Evolutionary conservation across 2,888 invertebrate genomes (phyloP).

Genomic region (Acleris sparsana): DNA sequence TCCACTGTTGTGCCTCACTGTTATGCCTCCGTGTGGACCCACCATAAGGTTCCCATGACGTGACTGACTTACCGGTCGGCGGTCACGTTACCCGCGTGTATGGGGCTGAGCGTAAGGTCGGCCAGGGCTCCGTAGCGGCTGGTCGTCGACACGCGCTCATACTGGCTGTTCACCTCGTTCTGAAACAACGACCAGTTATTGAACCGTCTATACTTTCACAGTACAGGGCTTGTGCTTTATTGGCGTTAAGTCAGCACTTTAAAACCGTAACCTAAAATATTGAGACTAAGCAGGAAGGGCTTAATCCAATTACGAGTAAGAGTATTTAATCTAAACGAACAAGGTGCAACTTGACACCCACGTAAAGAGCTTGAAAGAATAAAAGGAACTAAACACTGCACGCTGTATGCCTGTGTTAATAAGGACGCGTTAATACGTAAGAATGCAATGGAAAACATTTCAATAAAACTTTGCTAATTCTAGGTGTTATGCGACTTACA

Average conservation of each 20-base stretch:
- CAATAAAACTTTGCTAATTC: too few relatives aligned
- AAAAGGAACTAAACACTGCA: too few relatives aligned
- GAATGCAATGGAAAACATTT: background rate
- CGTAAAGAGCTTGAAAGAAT: too few relatives aligned
- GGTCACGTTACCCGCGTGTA: conserved; percentile 64
- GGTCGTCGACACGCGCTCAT: conserved; percentile 76
- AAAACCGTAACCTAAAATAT: background rate
- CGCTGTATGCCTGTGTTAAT: background rate
- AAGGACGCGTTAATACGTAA: background rate
- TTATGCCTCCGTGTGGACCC: too few relatives aligned
- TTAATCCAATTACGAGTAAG: background rate
- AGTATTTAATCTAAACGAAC: background rate
- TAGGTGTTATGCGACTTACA: too few relatives aligned
- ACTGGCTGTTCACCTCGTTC: conserved; percentile 79
- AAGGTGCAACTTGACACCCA: too few relatives aligned
- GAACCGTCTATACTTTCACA: background rate
- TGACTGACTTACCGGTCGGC: conserved; percentile 60
- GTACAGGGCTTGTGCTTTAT: too few relatives aligned
- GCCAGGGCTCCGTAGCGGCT: conserved; percentile 63
- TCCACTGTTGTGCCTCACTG: too few relatives aligned
- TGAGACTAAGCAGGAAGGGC: background rate
- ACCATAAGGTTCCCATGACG: too few relatives aligned
- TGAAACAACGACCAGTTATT: conserved; percentile 49
- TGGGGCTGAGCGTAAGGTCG: conserved; percentile 74
- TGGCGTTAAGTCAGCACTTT: background rate